These are phyloP conservation scores for Tapera naevia DNA, from an alignment of 2,797 vertebrate genomes.

Conservation along the genomic window DNA sequence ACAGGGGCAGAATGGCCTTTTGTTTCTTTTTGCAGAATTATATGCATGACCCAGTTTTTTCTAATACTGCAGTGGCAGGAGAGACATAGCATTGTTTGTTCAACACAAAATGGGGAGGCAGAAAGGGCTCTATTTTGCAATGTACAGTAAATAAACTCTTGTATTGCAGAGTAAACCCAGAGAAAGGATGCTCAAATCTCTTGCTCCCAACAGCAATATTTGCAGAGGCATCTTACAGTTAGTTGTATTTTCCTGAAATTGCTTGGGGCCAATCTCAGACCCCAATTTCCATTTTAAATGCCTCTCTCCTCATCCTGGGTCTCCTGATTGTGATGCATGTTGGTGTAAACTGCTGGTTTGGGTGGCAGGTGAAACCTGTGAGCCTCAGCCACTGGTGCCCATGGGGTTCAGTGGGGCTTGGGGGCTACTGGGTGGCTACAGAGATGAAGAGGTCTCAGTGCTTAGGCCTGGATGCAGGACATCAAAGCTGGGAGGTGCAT, in stretches of 20 bases:
- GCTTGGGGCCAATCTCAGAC: not conserved
- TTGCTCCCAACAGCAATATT: not conserved
- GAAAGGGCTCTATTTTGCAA: constrained; percentile 15
- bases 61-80: constrained; percentile 13
- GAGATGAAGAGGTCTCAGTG: not conserved
- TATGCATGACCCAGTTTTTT: constrained; percentile 55
- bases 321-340: not conserved
- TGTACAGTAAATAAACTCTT: constrained; percentile 27
- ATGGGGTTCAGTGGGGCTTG: not conserved
- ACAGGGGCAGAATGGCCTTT: constrained; percentile 29
- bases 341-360: not conserved
- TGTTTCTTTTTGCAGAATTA: constrained; percentile 46
- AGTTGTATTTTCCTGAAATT: not conserved
- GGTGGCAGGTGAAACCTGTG: not conserved
- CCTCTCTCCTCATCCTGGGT: not conserved
- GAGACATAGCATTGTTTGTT: constrained; percentile 51
- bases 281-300: not conserved
- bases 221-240: not conserved
- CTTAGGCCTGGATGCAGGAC: not conserved
- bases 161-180: not conserved
- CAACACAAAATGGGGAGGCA: constrained; percentile 31
- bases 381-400: not conserved
- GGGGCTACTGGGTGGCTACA: accelerated
- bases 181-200: not conserved
- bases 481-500: not conserved